Evolutionary conservation across 2,797 vertebrate species (phyloP).

Genomic region (Ceyx erithaca): DNA sequence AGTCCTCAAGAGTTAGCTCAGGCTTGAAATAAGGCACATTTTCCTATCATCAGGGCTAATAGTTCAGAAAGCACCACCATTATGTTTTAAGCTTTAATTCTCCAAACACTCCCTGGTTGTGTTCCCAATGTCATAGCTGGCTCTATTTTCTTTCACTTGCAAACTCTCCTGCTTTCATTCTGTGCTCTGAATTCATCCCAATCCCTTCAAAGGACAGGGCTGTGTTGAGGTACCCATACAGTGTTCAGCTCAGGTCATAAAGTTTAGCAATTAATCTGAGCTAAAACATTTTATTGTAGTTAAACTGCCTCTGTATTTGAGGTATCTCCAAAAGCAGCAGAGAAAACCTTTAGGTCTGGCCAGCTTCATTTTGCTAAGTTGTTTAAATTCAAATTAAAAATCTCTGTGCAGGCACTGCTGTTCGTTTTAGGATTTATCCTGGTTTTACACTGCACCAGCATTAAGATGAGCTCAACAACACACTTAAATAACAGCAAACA

Average conservation of each 20-base stretch:
- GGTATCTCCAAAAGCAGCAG: not conserved
- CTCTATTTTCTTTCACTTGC: not conserved
- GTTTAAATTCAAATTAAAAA: not conserved
- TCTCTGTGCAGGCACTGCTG: too few relatives aligned
- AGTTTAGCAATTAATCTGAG: not conserved
- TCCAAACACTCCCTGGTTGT: not conserved
- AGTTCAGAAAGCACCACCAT: not conserved
- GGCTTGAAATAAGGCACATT: not conserved
- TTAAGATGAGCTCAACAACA: not conserved
- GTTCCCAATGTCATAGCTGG: not conserved
- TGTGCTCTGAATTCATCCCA: not conserved
- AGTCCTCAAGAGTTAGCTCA: not conserved
- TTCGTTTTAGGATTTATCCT: not conserved
- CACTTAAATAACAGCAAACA: not conserved
- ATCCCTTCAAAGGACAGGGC: not conserved
- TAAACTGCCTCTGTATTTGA: not conserved
- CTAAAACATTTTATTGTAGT: not conserved
- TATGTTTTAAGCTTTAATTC: not conserved
- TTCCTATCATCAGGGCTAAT: not conserved
- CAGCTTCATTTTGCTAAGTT: not conserved
- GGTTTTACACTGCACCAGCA: not conserved
- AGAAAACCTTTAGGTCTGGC: not conserved
- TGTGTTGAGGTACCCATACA: not conserved
- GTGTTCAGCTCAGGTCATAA: not conserved
- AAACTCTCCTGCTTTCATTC: not conserved